phyloP scores from a whole-genome alignment of 2,797 vertebrate genomes.

The Allenopithecus nigroviridis region DNA sequence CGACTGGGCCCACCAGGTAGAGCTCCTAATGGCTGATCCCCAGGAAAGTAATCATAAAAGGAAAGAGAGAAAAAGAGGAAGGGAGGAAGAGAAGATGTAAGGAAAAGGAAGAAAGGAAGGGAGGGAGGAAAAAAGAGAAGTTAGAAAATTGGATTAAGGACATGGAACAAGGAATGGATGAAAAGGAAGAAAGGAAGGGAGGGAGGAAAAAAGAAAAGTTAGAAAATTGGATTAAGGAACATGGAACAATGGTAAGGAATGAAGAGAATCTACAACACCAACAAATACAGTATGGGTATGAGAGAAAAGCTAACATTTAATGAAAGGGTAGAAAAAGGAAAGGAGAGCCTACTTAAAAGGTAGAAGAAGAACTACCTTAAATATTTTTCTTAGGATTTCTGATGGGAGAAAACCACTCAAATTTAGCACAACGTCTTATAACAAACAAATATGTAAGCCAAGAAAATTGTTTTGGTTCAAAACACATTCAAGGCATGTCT shows the following conservation, averaged over 20 bases:
- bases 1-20: too few species aligned
- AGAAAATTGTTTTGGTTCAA: neutral
- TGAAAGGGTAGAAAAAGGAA: neutral
- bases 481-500: neutral
- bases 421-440: neutral
- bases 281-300: neutral
- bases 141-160: too few species aligned
- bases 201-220: too few species aligned
- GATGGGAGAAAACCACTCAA: neutral
- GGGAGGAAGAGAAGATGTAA: too few species aligned
- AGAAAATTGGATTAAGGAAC: neutral
- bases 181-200: too few species aligned
- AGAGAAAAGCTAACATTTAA: neutral
- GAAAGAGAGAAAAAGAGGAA: neutral
- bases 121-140: neutral
- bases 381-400: neutral
- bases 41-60: neutral
- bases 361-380: neutral
- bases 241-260: neutral
- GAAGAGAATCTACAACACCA: neutral
- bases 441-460: neutral
- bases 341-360: neutral
- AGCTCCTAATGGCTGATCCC: neutral
- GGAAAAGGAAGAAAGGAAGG: neutral
- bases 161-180: neutral